Evolutionary conservation across 2,888 invertebrate genomes (phyloP).

Genomic region (Andrena praecox): DNA sequence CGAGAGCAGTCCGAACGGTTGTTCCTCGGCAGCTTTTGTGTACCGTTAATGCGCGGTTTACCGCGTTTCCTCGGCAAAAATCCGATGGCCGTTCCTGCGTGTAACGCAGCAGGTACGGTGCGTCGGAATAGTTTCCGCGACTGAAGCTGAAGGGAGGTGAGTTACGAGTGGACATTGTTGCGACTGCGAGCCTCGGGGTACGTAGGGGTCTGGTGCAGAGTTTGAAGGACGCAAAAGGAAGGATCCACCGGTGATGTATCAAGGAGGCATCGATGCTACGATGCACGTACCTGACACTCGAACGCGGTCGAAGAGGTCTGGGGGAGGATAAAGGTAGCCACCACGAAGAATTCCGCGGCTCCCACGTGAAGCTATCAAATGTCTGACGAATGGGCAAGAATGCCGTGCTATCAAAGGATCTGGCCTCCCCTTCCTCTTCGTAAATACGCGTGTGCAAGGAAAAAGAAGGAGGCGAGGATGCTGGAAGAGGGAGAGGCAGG

Average conservation of each 20-base stretch:
- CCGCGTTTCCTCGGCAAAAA: constrained; percentile 29
- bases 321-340: constrained; percentile 68
- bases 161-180: background rate
- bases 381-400: constrained; percentile 84
- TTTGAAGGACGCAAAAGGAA: constrained; percentile 18
- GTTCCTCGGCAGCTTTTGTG: constrained; percentile 36
- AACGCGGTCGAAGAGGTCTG: constrained; percentile 62
- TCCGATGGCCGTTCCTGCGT: background rate
- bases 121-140: constrained; percentile 28
- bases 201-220: background rate
- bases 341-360: constrained; percentile 79
- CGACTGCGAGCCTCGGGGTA: background rate
- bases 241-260: constrained; percentile 53
- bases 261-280: constrained; percentile 63
- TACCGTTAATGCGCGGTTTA: constrained; percentile 31
- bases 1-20: constrained; percentile 18
- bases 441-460: constrained; percentile 72
- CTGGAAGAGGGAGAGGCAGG: constrained; percentile 24
- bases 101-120: constrained; percentile 21
- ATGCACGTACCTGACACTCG: constrained; percentile 66
- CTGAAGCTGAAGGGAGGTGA: constrained; percentile 20
- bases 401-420: constrained; percentile 83
- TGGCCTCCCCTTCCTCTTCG: constrained; percentile 66
- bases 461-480: constrained; percentile 66
- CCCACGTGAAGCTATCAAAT: constrained; percentile 84